Percentiles rank a stretch among this genome's conserved stretches.
Conservation (phyloP, 2,113 vertebrate genomes). For the Hoplias malabaricus region DNA sequence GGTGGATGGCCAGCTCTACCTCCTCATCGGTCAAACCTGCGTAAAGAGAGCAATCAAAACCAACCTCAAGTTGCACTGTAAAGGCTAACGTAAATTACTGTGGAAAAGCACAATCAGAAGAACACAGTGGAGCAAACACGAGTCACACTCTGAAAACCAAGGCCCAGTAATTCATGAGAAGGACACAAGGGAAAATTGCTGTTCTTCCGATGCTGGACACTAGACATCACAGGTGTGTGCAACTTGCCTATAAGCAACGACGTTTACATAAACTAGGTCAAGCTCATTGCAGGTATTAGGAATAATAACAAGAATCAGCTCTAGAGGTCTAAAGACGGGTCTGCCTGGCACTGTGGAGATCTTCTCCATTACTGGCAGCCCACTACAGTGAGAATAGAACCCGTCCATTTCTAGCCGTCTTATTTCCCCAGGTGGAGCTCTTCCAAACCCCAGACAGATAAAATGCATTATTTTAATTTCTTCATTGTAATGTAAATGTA, state of each 20-base stretch:
- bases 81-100: not conserved
- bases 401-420: conserved; percentile 74
- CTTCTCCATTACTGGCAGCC: conserved; percentile 64
- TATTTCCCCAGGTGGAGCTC: conserved; percentile 80
- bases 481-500: conserved; percentile 86
- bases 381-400: conserved; percentile 63
- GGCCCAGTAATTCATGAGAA: not conserved
- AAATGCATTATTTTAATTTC: conserved; percentile 85
- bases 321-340: conserved; percentile 22
- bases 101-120: not conserved
- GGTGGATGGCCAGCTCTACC: conserved; percentile 92
- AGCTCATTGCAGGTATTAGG: conserved; percentile 13
- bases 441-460: conserved; percentile 76
- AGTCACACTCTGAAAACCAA: not conserved
- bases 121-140: not conserved
- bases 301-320: conserved; percentile 8
- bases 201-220: not conserved
- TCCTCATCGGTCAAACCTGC: conserved; percentile 93
- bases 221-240: not conserved
- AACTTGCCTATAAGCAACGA: conserved; percentile 6
- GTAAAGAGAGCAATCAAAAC: not conserved
- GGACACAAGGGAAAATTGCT: not conserved
- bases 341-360: conserved; percentile 31
- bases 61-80: not conserved
- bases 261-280: conserved; percentile 27